These are phyloP conservation scores for Strigops habroptila DNA, from an alignment of 2,113 vertebrate species.

Conservation along the genomic window DNA sequence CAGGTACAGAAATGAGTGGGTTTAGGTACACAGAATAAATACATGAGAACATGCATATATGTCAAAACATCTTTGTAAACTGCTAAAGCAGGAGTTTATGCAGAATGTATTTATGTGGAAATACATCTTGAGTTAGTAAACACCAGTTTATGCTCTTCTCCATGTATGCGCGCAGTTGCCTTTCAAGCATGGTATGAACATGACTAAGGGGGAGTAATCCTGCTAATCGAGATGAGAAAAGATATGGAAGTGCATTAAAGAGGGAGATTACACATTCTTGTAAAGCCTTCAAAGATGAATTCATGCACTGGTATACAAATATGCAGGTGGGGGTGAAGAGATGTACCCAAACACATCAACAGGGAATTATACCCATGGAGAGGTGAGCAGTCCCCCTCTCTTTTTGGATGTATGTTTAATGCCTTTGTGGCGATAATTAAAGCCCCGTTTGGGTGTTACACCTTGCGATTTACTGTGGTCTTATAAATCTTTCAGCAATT, in stretches of 20 bases:
- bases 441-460: not conserved
- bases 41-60: not conserved
- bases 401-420: not conserved
- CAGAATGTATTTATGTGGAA: not conserved
- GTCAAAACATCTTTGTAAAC: not conserved
- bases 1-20: not conserved
- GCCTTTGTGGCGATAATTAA: constrained; percentile 36
- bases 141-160: not conserved
- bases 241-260: constrained; percentile 62
- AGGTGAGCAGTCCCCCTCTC: not conserved
- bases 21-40: not conserved
- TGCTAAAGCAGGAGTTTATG: not conserved
- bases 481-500: constrained; percentile 48
- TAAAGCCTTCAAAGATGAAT: constrained; percentile 55
- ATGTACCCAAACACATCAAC: constrained; percentile 36
- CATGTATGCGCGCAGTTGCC: not conserved
- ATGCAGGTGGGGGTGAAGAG: not conserved
- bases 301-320: constrained; percentile 29
- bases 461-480: not conserved
- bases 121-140: constrained; percentile 1
- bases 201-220: constrained; percentile 20
- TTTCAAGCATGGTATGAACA: constrained; percentile 22
- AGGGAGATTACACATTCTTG: constrained; percentile 41
- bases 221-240: constrained; percentile 17
- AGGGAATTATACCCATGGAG: constrained; percentile 15